These are phyloP conservation scores for Heliopora coerulea DNA, from an alignment of 92 coral and sea anemone species.

Conservation along the genomic window DNA sequence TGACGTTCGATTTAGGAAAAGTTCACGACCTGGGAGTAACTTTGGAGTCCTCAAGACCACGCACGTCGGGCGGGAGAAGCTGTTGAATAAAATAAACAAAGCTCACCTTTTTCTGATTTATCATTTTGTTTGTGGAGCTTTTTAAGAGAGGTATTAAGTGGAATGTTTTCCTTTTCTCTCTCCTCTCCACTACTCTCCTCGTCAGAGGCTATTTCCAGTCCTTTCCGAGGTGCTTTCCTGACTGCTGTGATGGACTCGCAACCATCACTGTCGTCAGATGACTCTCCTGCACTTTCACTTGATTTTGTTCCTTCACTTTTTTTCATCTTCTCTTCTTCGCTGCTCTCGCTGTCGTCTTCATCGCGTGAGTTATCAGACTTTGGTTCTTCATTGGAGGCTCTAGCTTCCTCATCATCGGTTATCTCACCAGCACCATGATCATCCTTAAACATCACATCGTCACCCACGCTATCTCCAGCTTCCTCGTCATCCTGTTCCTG, in stretches of 20 bases:
- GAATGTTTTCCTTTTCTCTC: neutral
- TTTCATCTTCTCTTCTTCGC: slow-evolving; percentile 20
- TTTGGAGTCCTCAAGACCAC: too few relatives aligned
- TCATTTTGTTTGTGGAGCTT: neutral
- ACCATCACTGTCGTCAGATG: neutral
- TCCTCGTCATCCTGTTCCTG: neutral
- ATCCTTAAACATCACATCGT: slow-evolving; percentile 21
- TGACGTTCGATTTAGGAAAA: too few relatives aligned
- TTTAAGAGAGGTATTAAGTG: neutral
- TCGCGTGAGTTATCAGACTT: neutral
- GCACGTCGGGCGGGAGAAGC: too few relatives aligned
- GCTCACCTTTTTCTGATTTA: neutral
- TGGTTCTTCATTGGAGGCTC: neutral
- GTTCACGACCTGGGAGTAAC: too few relatives aligned
- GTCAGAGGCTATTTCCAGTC: neutral
- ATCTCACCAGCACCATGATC: slow-evolving; percentile 16
- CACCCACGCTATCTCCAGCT: neutral
- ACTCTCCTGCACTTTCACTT: neutral
- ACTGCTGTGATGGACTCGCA: neutral
- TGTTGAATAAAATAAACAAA: too few relatives aligned
- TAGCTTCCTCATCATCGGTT: too few relatives aligned
- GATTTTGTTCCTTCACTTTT: neutral
- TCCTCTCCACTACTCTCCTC: neutral
- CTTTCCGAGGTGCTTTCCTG: neutral
- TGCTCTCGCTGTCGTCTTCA: slow-evolving; percentile 1